Conservation (phyloP, 2,797 vertebrate species). For the Cephalopachus bancanus region DNA sequence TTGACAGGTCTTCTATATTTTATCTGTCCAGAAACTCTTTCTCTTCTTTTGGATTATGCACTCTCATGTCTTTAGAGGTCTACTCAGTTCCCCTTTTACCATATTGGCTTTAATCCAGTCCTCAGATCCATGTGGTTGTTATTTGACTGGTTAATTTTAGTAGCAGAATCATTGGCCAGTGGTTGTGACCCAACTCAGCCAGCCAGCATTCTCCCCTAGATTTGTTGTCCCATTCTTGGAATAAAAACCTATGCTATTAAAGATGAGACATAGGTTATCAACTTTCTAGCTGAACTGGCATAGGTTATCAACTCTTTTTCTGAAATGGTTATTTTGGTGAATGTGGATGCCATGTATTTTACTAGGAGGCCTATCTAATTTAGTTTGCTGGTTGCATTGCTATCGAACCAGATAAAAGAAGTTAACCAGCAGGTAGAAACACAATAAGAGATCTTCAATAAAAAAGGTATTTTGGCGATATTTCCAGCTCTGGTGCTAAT, state of each 20-base stretch:
- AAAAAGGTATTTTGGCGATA: background rate
- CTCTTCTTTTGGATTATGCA: background rate
- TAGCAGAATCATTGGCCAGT: background rate
- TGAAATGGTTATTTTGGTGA: constrained; percentile 34
- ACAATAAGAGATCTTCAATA: background rate
- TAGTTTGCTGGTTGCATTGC: background rate
- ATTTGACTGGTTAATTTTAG: background rate
- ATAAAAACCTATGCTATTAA: background rate
- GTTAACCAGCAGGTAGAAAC: background rate
- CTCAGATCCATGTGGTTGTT: background rate
- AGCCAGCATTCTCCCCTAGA: background rate
- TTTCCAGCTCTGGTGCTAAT: background rate
- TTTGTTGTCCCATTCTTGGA: constrained; percentile 11
- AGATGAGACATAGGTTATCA: background rate
- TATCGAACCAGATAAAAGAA: background rate
- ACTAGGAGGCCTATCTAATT: background rate
- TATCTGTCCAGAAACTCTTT: background rate
- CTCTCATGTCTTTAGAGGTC: background rate
- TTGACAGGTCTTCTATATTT: constrained; percentile 1
- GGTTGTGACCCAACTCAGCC: background rate
- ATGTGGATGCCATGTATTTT: background rate
- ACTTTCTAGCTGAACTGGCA: background rate
- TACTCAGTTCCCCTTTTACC: fast-evolving
- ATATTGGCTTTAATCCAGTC: background rate
- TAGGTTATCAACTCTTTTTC: background rate